Percentiles rank a stretch among this genome's conserved stretches.
These are phyloP conservation scores for Ophion costatus DNA, from an alignment of 2,888 invertebrate species.

Conservation along the genomic window DNA sequence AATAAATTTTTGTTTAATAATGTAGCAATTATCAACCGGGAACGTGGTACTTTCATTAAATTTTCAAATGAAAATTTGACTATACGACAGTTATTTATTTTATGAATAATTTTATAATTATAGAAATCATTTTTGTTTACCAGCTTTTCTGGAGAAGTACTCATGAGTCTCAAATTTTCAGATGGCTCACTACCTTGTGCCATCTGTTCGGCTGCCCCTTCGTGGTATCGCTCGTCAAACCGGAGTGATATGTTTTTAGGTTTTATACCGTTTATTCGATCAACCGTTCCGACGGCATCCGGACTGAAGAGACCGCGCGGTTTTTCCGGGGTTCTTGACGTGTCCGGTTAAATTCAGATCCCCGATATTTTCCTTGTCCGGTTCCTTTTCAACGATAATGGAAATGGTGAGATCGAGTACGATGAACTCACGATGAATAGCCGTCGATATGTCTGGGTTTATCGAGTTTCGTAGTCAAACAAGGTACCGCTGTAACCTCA, in stretches of 20 bases:
- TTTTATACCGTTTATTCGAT: not conserved
- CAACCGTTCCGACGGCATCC: not conserved
- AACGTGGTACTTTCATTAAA: no score
- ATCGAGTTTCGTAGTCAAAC: no score
- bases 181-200: not conserved
- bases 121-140: not conserved
- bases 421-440: not conserved
- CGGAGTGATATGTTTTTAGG: not conserved
- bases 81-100: not conserved
- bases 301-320: slow-evolving; percentile 2
- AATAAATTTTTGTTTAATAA: not conserved
- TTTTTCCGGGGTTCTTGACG: not conserved
- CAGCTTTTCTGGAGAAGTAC: not conserved
- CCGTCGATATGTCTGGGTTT: no score
- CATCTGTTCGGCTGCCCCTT: not conserved
- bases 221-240: not conserved
- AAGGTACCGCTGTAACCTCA: no score
- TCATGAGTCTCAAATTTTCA: not conserved
- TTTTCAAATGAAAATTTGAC: no score
- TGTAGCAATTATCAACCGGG: not conserved
- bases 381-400: slow-evolving; percentile 15
- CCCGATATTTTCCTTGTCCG: slow-evolving; percentile 50
- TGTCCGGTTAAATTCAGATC: not conserved
- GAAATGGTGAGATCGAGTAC: not conserved
- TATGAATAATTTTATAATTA: not conserved